Evolutionary conservation across 2,888 invertebrate genomes (phyloP).

Genomic region (Xestia rhomboidea): DNA sequence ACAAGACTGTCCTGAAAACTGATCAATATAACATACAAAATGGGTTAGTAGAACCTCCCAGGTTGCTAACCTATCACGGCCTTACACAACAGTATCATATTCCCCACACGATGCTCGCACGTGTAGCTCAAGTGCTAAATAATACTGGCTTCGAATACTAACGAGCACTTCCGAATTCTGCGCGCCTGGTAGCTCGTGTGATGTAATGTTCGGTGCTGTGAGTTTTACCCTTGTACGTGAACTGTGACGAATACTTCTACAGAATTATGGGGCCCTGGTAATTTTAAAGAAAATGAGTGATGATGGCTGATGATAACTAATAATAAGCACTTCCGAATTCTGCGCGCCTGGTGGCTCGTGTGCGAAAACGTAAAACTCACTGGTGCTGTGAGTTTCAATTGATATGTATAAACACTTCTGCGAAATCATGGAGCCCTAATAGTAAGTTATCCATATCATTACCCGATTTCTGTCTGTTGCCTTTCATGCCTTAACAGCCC

Average conservation of each 20-base stretch:
- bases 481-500: too few relatives aligned
- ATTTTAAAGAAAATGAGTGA: neutral
- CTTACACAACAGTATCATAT: conserved; percentile 41
- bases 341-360: conserved; percentile 44
- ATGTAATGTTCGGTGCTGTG: conserved; percentile 41
- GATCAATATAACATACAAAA: neutral
- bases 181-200: conserved; percentile 48
- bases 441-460: too few relatives aligned
- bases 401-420: too few relatives aligned
- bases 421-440: too few relatives aligned
- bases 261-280: neutral
- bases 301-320: neutral
- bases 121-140: conserved; percentile 58
- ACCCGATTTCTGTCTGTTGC: too few relatives aligned
- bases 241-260: neutral
- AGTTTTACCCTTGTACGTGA: neutral
- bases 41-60: conserved; percentile 19
- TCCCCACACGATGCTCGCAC: conserved; percentile 44
- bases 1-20: neutral
- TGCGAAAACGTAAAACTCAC: conserved; percentile 54
- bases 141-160: conserved; percentile 52
- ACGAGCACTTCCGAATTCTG: conserved; percentile 57
- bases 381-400: neutral
- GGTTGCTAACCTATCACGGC: conserved; percentile 38
- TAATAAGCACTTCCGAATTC: conserved; percentile 54